Evolutionary conservation across 2,888 invertebrate genomes (phyloP).

Genomic region (Lasius fuliginosus): DNA sequence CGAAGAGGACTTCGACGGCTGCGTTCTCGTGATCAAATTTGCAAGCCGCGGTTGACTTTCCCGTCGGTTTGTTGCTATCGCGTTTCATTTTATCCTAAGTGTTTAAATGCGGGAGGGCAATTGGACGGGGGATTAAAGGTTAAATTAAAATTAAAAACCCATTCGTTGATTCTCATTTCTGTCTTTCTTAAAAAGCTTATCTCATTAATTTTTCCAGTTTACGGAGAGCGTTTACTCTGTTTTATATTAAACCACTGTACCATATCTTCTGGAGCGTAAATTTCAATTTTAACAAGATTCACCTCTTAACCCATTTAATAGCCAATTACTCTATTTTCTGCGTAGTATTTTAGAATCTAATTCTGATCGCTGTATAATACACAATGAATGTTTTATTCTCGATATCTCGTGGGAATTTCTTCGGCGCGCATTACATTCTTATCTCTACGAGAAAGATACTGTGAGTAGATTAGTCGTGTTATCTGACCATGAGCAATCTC

Average conservation of each 20-base stretch:
- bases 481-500: conserved; percentile 68
- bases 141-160: conserved; percentile 4
- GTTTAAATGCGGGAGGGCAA: background rate
- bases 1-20: conserved; percentile 48
- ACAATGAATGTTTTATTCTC: background rate
- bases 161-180: background rate
- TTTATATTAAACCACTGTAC: background rate
- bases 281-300: background rate
- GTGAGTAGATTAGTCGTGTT: conserved; percentile 68
- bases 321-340: background rate
- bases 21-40: conserved; percentile 67
- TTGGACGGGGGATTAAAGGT: conserved; percentile 5
- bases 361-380: background rate
- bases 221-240: background rate
- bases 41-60: conserved; percentile 35
- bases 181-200: background rate
- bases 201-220: background rate
- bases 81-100: background rate
- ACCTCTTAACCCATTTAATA: background rate
- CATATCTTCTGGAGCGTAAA: background rate
- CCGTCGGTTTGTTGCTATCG: conserved; percentile 7
- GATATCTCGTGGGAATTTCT: conserved; percentile 18
- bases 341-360: background rate
- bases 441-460: conserved; percentile 33
- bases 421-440: conserved; percentile 36